phyloP scores from a whole-genome alignment of 2,888 invertebrate species.

The Terebella lapidaria region DNA sequence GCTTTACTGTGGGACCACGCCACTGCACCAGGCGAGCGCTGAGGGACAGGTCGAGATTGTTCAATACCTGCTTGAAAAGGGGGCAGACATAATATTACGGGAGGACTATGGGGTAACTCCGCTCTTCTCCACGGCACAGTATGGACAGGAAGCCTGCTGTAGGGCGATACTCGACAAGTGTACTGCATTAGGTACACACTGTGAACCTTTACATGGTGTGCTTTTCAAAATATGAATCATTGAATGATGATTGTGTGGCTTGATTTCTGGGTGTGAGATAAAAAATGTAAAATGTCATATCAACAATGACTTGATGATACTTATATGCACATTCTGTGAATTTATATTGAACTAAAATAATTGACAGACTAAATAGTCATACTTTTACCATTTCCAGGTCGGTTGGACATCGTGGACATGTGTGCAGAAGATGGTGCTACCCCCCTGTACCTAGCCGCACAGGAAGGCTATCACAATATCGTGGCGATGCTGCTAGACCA shows the following conservation, averaged over 20 bases:
- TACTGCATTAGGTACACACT: too few relatives aligned
- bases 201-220: too few relatives aligned
- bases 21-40: conserved; percentile 38
- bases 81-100: conserved; percentile 30
- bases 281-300: too few relatives aligned
- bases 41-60: conserved; percentile 28
- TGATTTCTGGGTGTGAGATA: too few relatives aligned
- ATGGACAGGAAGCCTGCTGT: conserved; percentile 35
- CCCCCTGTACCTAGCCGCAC: conserved; percentile 43
- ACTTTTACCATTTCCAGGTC: too few relatives aligned
- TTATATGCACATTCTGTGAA: too few relatives aligned
- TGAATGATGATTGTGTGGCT: too few relatives aligned
- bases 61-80: conserved; percentile 28
- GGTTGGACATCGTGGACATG: conserved; percentile 33
- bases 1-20: conserved; percentile 37
- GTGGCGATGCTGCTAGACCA: conserved; percentile 33
- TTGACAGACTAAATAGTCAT: too few relatives aligned
- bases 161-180: neutral
- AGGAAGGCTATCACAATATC: conserved; percentile 37
- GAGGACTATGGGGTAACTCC: conserved; percentile 45
- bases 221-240: too few relatives aligned
- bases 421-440: conserved; percentile 42
- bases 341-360: too few relatives aligned
- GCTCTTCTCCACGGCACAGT: conserved; percentile 47
- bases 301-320: too few relatives aligned